A percentile compares a stretch with the other conserved stretches of the same genome.
These are phyloP conservation scores for Rhabdophis nuchalis DNA, from an alignment of 2,797 vertebrate genomes.

Conservation along the genomic window DNA sequence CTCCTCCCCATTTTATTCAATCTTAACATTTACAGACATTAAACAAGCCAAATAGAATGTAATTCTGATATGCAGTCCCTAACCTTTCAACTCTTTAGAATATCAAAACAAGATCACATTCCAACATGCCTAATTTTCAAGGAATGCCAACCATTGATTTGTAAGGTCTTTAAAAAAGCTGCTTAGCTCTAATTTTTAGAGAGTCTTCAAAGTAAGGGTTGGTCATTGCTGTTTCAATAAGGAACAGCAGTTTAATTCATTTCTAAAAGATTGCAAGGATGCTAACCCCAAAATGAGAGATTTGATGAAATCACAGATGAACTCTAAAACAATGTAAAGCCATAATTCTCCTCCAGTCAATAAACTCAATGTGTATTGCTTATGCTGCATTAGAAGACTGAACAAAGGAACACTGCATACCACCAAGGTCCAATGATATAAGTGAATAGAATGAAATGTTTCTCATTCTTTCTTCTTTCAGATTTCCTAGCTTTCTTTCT, in stretches of 20 bases:
- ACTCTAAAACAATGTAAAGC: neutral
- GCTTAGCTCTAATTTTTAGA: neutral
- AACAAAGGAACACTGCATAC: neutral
- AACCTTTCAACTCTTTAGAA: neutral
- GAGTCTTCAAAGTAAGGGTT: neutral
- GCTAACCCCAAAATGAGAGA: neutral
- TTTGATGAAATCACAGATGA: neutral
- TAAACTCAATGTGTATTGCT: neutral
- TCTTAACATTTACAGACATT: neutral
- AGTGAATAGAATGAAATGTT: neutral
- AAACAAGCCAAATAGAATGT: neutral
- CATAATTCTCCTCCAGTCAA: neutral
- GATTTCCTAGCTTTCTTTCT: neutral
- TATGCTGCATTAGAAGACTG: neutral
- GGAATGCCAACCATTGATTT: neutral
- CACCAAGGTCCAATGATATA: neutral
- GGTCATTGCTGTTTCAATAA: neutral
- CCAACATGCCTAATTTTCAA: neutral
- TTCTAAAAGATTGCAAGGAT: neutral
- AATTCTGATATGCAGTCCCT: neutral
- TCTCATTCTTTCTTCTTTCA: neutral
- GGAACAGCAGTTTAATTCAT: neutral
- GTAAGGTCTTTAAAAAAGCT: neutral
- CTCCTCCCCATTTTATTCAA: neutral
- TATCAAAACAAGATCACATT: neutral